phyloP scores from a whole-genome alignment of 2,113 vertebrate genomes.

The Apodemus speciosus region DNA sequence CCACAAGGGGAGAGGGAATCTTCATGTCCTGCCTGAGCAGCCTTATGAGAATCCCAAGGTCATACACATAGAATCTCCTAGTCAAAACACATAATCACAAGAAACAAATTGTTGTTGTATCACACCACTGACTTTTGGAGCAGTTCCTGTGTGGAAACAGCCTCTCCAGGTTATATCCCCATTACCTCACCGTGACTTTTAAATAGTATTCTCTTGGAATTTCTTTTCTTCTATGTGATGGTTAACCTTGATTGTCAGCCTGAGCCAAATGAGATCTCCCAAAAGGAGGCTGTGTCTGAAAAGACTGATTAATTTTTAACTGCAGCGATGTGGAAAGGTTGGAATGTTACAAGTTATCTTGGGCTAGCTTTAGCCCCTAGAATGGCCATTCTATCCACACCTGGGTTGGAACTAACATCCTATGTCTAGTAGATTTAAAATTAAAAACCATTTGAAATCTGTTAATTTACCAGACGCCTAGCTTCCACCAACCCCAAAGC shows the following conservation, averaged over 20 bases:
- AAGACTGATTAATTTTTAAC: neutral
- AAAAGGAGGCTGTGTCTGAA: neutral
- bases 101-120: neutral
- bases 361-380: neutral
- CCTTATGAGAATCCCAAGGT: neutral
- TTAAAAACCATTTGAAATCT: neutral
- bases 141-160: neutral
- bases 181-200: neutral
- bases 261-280: neutral
- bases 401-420: neutral
- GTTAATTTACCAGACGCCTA: neutral
- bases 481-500: neutral
- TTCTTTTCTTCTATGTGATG: neutral
- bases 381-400: neutral
- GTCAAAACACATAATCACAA: neutral
- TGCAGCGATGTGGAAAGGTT: neutral
- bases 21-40: neutral
- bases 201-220: constrained; percentile 10
- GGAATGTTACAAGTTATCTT: neutral
- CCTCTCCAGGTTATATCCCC: neutral
- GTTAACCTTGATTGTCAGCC: neutral
- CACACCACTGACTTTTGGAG: neutral
- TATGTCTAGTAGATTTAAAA: neutral
- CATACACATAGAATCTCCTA: neutral
- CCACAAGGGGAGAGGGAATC: neutral